Evolutionary conservation across 1,140 invertebrate species (phyloP), one percentile per base, ranked within the genome.

Genomic region (Mylabris phalerata): DNA sequence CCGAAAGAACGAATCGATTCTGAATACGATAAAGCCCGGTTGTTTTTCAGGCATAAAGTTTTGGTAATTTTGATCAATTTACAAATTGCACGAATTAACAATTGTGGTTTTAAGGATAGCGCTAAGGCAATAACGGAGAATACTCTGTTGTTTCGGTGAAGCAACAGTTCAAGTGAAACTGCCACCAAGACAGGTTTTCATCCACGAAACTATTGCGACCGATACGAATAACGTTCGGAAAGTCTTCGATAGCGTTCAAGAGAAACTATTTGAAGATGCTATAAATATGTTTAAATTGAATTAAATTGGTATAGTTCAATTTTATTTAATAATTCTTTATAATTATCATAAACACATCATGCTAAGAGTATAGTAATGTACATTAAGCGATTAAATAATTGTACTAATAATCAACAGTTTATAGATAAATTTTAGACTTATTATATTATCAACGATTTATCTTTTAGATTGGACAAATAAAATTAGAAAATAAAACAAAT

Each of bases 151-250:
- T 32, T 32, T 32, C n/a, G 32, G 32, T 32, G 7, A 5, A 7
- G 4, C 4, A 32, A 7, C 32, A 51, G 59, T 67, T 39, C 47
- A 59, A 43, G 57, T 62, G 55, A 55, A 57, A 54, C 13, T 66
- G 19, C 59, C 64, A n/a, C 52, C 61, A 25, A 57, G 66, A 61
- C 77, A 82, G 59, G 81, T 82, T 62, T 87, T 84, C 67, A 84
- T 82, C 68, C 87, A 89, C 67, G 88, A 81, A 66, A 89, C 87
- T 0, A 81, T 83, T 1, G 86, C 86, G 11, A 88, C 86, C 0
- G 84, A 87, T 67, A 88, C 87, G 0, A 78, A 84, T 55, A 88
- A 87, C 67, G 83, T 89, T 4, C 77, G 79, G 46, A 80, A 77
- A 32, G 84, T 89, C 0, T 88, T 89, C 71, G 75, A 85, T 32